These are phyloP conservation scores for Neotragus pygmaeus DNA, from an alignment of 2,113 vertebrate genomes.

Conservation along the genomic window DNA sequence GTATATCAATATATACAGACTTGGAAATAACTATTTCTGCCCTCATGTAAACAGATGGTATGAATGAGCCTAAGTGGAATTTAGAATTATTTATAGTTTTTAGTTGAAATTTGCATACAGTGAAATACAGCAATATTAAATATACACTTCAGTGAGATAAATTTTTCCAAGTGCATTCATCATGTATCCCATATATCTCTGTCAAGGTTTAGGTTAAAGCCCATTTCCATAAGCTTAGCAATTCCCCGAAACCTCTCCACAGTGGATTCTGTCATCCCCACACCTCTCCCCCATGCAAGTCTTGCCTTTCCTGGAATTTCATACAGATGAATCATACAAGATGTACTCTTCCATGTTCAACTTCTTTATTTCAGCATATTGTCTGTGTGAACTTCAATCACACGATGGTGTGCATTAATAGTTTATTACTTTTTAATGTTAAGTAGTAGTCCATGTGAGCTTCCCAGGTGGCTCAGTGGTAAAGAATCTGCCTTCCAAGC, in stretches of 20 bases:
- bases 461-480: background rate
- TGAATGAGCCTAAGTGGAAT: background rate
- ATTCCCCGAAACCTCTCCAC: background rate
- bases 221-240: background rate
- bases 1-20: background rate
- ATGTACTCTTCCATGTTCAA: background rate
- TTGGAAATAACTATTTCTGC: background rate
- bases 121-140: background rate
- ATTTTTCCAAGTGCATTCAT: background rate
- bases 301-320: background rate
- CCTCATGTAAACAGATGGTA: background rate
- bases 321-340: background rate
- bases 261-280: background rate
- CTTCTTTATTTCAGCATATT: background rate
- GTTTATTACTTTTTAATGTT: background rate
- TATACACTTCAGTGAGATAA: background rate
- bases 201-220: background rate
- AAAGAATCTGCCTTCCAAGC: background rate
- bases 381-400: background rate
- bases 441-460: background rate
- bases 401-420: background rate
- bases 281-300: background rate
- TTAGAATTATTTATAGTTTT: background rate
- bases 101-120: background rate
- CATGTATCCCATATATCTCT: background rate